Base-by-base conservation (phyloP, 2,888 invertebrate species). In the Apeira syringaria region DNA sequence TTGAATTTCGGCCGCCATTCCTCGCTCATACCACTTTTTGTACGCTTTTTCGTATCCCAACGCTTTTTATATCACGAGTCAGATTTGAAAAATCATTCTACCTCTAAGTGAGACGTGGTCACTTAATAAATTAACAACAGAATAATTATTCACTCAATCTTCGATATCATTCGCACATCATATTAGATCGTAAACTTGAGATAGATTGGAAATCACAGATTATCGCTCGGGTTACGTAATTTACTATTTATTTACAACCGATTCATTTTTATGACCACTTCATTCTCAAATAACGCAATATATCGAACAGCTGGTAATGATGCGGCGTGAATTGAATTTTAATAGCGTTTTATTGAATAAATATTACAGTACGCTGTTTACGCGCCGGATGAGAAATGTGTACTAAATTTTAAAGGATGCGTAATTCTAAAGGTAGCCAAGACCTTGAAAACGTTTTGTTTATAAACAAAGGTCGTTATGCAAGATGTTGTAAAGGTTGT, bases 401-500 rank as follows among this genome's bases (percentile, higher is more conserved):
- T 55, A 85, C 85, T 85, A 76, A 78, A 69, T 68, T 60, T 61
- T 65, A 61, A 68, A 44, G 45, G 47, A 57, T 57, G 59, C 60
- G 58, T 54, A 63, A 64, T 61, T 63, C 59, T 58, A 58, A 71
- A 78, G 75, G 80, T 78, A 74, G 74, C 69, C 33, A 33, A 55
- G 71, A 74, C 86, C 85, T 88, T 86, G 85, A 82, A 76, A 76
- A 64, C 56, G 66, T 75, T 82, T 85, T 89, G 88, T 88, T 88
- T 88, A 86, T 87, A 88, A 87, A 88, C 86, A 88, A 86, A 83
- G 75, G 76, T 66, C 74, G 81, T 89, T 88, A 88, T 84, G 88
- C 89, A 88, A 88, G 72, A 71, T 67, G 71, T 74, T 74, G 70
- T 73, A 77, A 81, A 38, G 44, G 28, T 48, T 43, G 48, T 48